A percentile compares a stretch with the other conserved stretches of the same genome.
These are phyloP conservation scores for Actinemys pallida DNA, from an alignment of 2,113 vertebrate genomes.

Conservation along the genomic window DNA sequence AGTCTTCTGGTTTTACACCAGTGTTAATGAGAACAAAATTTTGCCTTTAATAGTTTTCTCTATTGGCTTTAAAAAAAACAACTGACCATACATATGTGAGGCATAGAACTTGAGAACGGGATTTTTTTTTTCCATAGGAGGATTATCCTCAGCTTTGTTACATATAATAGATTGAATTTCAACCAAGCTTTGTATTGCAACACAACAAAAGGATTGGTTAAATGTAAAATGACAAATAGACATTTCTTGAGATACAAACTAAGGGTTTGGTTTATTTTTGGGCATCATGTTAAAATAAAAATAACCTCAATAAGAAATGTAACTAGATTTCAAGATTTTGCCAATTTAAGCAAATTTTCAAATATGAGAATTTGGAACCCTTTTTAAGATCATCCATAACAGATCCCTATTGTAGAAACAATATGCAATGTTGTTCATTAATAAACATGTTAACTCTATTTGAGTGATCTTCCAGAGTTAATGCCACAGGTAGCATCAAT, in stretches of 20 bases:
- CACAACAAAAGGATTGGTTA: background rate
- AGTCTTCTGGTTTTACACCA: no score
- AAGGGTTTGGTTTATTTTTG: background rate
- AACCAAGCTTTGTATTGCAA: background rate
- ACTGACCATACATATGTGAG: slow-evolving; percentile 17
- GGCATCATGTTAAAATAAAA: background rate
- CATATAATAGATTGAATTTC: background rate
- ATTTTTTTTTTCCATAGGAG: slow-evolving; percentile 32
- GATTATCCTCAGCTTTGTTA: slow-evolving; percentile 2
- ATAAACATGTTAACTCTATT: no score
- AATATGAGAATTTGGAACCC: no score
- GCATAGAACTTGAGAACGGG: slow-evolving; percentile 24
- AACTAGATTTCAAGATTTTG: no score
- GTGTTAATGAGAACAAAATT: no score
- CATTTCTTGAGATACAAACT: background rate
- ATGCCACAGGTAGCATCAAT: no score
- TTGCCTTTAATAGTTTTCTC: background rate
- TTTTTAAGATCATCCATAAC: no score
- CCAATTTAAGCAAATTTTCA: no score
- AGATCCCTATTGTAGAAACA: no score
- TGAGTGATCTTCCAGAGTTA: no score
- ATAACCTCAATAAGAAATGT: background rate
- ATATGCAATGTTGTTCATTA: no score
- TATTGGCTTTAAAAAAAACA: slow-evolving; percentile 40
- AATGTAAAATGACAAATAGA: background rate